Percentiles rank a stretch among this genome's conserved stretches.
phyloP scores from a whole-genome alignment of 2,888 invertebrate species.

The Salticus scenicus region DNA sequence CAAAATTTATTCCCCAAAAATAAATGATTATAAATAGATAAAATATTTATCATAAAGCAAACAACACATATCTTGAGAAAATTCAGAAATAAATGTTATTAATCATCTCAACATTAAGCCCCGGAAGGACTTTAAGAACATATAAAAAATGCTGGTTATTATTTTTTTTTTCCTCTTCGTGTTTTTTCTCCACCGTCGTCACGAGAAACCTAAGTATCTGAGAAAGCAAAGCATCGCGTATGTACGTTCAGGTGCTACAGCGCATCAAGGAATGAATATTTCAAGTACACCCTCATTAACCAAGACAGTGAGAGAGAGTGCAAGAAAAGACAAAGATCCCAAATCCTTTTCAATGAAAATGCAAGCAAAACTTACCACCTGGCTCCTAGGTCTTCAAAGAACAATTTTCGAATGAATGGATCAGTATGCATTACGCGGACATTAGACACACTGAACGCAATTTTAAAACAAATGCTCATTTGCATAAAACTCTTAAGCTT shows the following conservation, averaged over 20 bases:
- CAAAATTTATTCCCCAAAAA: too few species aligned
- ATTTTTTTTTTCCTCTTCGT: background rate
- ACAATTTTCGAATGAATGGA: constrained; percentile 70
- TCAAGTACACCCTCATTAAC: constrained; percentile 58
- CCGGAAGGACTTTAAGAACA: background rate
- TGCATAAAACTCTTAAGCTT: constrained; percentile 70
- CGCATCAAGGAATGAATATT: constrained; percentile 64
- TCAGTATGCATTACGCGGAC: constrained; percentile 69
- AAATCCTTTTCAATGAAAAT: constrained; percentile 61
- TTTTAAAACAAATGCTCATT: constrained; percentile 68
- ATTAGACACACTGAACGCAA: constrained; percentile 67
- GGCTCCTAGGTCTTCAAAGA: constrained; percentile 66
- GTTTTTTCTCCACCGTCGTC: background rate
- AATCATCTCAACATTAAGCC: constrained; percentile 7
- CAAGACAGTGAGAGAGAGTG: background rate
- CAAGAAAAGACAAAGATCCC: constrained; percentile 19
- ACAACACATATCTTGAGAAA: background rate
- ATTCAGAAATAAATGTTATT: constrained; percentile 1
- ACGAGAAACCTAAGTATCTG: background rate
- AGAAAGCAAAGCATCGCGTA: background rate
- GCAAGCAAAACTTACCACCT: constrained; percentile 62
- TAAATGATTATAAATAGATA: too few species aligned
- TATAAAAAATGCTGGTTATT: background rate
- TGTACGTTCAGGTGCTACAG: constrained; percentile 50
- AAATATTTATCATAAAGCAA: background rate